Conservation (phyloP, 2,113 vertebrate species). For the Strix uralensis region DNA sequence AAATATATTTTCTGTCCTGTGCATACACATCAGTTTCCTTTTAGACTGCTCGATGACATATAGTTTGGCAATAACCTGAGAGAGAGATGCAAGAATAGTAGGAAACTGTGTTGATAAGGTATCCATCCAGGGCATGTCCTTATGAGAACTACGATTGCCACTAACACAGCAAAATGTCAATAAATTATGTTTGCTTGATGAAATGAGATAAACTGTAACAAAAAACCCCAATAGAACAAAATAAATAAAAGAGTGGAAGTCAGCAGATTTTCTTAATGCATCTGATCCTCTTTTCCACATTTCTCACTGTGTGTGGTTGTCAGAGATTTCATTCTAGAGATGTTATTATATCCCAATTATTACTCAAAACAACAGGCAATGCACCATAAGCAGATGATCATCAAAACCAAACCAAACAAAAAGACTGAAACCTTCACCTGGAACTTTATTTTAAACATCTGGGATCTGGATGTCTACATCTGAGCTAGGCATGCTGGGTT, state of each 20-base stretch:
- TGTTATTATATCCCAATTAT: background rate
- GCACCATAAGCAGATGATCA: background rate
- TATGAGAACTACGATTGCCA: background rate
- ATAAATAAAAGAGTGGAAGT: background rate
- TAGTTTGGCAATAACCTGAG: background rate
- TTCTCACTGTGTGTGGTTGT: background rate
- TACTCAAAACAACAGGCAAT: background rate
- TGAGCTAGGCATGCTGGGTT: background rate
- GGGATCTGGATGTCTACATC: background rate
- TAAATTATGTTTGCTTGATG: background rate
- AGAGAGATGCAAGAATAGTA: background rate
- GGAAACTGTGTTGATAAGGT: background rate
- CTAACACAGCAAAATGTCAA: background rate
- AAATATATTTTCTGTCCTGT: background rate
- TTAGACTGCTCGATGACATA: background rate
- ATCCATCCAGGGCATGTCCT: background rate
- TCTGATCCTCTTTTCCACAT: background rate
- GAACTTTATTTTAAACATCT: background rate
- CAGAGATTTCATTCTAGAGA: background rate
- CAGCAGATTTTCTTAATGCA: background rate
- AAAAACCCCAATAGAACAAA: background rate
- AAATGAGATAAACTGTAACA: background rate
- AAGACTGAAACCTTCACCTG: background rate
- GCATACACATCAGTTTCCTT: background rate
- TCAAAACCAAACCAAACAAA: background rate